Evolutionary conservation across 2,113 vertebrate genomes (phyloP).

Genomic region (Cochlearius cochlearius): DNA sequence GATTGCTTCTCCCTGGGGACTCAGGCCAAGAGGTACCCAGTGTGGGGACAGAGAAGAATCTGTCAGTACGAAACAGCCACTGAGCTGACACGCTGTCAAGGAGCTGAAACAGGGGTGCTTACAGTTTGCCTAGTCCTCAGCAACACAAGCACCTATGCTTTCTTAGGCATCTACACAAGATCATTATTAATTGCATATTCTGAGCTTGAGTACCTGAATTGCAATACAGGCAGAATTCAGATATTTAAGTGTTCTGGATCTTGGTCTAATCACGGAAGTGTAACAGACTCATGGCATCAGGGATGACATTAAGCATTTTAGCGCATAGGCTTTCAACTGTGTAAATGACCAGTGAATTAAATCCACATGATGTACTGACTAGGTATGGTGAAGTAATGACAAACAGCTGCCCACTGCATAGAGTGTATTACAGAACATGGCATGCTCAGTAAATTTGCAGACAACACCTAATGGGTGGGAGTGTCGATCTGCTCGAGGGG

Average conservation of each 20-base stretch:
- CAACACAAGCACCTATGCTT: not conserved
- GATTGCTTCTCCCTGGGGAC: not conserved
- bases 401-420: not conserved
- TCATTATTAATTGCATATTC: not conserved
- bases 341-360: not conserved
- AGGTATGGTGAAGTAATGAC: not conserved
- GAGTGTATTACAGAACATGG: not conserved
- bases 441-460: too few species aligned
- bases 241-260: not conserved
- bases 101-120: not conserved
- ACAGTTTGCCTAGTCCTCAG: not conserved
- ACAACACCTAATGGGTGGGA: too few species aligned
- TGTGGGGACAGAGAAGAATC: not conserved
- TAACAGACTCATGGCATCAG: not conserved
- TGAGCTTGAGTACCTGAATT: not conserved
- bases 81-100: not conserved
- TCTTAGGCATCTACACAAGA: not conserved
- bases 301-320: not conserved
- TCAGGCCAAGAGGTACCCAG: accelerated
- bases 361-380: not conserved
- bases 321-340: not conserved
- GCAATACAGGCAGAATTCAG: not conserved
- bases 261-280: not conserved
- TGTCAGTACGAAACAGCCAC: not conserved
- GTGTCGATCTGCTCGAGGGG: too few species aligned